Base-by-base conservation (phyloP, 2,888 invertebrate genomes). In the Cerastoderma edule region DNA sequence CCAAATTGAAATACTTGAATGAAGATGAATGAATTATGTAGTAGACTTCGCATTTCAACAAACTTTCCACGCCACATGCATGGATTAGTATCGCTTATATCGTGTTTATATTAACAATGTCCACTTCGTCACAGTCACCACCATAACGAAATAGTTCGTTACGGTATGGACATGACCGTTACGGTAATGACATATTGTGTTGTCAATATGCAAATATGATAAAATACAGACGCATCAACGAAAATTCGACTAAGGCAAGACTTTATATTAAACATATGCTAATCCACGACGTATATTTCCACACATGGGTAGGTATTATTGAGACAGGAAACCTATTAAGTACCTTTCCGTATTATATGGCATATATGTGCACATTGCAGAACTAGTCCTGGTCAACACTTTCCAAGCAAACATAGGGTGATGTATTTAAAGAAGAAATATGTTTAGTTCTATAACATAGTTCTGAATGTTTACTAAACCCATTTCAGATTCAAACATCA, bases 81-180 rank as follows among this genome's bases (percentile, higher is more conserved):
- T 57, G 8, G 2, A 28, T 3, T 30, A 6, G 19, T 5, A 2
- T 19, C 19, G 30, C 30, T 30, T 32, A 57, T 30, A 16, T 28
- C 32, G 6, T 30, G 19, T n/a, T 13, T 27, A 32, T 32, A 28
- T 19, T 13, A 16, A 57, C 8, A 57, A n/a, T 32, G 57, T 57
- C 57, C 30, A 6, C 8, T 10, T 33, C 57, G 32, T 32, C 13
- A 57, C 57, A 57, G 57, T 57, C 57, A 57, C 28, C 4, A 30
- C 57, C 57, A n/a, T 19, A 28, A 57, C 57, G 16, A 6, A 28
- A 8, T 24, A 22, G 16, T 4, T 8, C 19, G 19, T 48, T 4
- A 16, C 48, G 48, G 48, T 48, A 16, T 4, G n/a, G 48, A 48
- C 48, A 4, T n/a, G 16, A 48, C 27, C 22, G 28, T 54, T 6